Evolutionary conservation across 2,888 invertebrate genomes (phyloP), one percentile per base, ranked within the genome.

Genomic region (Cordilura impudica): DNA sequence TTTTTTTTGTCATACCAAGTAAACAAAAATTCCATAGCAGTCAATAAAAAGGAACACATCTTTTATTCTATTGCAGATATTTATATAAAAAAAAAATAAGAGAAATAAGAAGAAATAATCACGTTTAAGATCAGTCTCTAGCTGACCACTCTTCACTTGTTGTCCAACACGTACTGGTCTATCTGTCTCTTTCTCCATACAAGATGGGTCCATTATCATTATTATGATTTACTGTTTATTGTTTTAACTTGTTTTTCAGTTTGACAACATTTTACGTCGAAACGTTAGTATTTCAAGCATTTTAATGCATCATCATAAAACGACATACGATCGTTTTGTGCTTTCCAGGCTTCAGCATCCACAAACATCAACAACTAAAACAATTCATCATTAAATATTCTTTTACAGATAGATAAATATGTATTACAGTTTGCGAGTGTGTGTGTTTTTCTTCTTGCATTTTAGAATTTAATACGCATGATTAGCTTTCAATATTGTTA

Each of bases 261-360:
- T 65, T 51, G 49, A 49, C 21, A 70, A 31, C 51, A 60, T 70
- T 63, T 51, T 43, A 45, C 21, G 18, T 16, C 29, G 4, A 71
- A 49, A 58, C 74, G 51, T 63, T 71, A 76, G 80, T 82, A 83
- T 85, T 85, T 82, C 65, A 82, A 83, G 85, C 83, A 86, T 86
- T 87, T 87, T 86, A 86, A 87, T 87, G 87, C 86, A 84, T 78
- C 76, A 66, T 75, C 56, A 58, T 31, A 69, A 56, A 69, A 16
- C 53, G 63, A 63, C 63, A 63, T 53, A 63, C 54, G 54, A 29
- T 45, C 63, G 71, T 63, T 29, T 49, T 45, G 16, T 53, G 45
- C 21, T 61, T 10, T 54, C 2, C 23, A 12, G 5, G n/a, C 35
- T 51, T 23, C 18, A n/a, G 6, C 18, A 26, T 12, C 18, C 16